Base-by-base conservation (phyloP, 2,888 invertebrate species). In the Drosophila histrio region DNA sequence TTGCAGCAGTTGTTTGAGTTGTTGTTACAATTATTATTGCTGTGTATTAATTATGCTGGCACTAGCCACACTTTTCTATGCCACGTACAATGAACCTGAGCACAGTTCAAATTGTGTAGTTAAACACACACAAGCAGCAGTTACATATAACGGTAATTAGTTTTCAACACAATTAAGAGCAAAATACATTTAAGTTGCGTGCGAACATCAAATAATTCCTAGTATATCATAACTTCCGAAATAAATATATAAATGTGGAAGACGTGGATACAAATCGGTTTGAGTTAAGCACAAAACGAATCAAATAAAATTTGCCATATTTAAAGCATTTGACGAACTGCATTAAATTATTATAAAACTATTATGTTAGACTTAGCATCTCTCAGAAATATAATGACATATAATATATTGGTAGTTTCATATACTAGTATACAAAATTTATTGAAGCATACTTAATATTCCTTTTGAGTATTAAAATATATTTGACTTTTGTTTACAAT, bases 1-100 rank as follows among this genome's bases (percentile, higher is more conserved):
- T 24, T 21, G 1, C n/a, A 17, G 15, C 15, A 15, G 21, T 30
- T 47, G 22, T 15, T 15, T 21, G 7, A 9, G 28, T 6, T 63
- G 49, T 26, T 44, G 49, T 43, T 58, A 41, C 57, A 74, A 57
- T 76, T 69, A 68, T 59, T 71, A 50, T 74, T 57, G 39, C 79
- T 66, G 28, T 52, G 21, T 53, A 65, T 80, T 81, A 74, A 81
- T 77, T 85, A 81, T 70, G 59, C 57, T 76, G 62, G 36, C 66
- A 47, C 26, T 32, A 24, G 49, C 50, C 50, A 22, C 60, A 41
- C 44, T 38, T 38, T 13, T 60, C n/a, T 44, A n/a, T 49, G 38
- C 28, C 68, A 64, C 59, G 75, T 70, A 57, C 72, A 65, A 50
- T 75, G 75, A 75, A 73, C 72, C 72, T 64, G 70, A 57, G 64